Percentiles rank a stretch among this genome's conserved stretches.
Conservation (phyloP, 2,888 invertebrate species). For the Liposcelis brunnea region DNA sequence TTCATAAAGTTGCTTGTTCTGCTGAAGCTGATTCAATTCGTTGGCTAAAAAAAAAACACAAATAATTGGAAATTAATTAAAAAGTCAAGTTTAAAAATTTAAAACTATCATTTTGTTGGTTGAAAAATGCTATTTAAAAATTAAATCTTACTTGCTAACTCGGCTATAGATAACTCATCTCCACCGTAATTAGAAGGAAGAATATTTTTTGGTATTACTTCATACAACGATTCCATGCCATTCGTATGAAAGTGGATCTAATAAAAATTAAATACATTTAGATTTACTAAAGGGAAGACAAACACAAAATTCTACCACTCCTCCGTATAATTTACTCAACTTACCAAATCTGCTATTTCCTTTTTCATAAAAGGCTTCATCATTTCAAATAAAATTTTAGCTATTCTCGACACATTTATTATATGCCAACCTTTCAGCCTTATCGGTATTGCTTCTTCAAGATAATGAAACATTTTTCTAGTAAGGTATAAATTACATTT, state of each 20-base stretch:
- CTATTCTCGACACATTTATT: constrained; percentile 17
- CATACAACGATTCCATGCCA: constrained; percentile 15
- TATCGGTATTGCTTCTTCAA: constrained; percentile 19
- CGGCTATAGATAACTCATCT: constrained; percentile 15
- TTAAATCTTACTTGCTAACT: constrained; percentile 15
- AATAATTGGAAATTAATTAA: too few species aligned
- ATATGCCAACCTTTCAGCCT: constrained; percentile 16
- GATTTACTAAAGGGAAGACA: too few species aligned
- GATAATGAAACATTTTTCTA: background rate
- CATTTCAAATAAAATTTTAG: constrained; percentile 16
- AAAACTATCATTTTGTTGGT: too few species aligned
- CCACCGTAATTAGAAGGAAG: constrained; percentile 18
- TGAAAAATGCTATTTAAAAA: too few species aligned
- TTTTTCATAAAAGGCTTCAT: constrained; percentile 18
- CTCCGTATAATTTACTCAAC: too few species aligned
- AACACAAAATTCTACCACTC: too few species aligned
- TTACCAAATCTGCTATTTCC: constrained; percentile 17
- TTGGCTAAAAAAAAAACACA: too few species aligned
- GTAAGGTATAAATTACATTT: background rate
- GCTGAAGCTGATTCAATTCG: too few species aligned
- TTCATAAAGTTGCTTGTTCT: too few species aligned
- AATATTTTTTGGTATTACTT: constrained; percentile 15
- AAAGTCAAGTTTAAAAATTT: too few species aligned
- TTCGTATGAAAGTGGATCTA: constrained; percentile 17
- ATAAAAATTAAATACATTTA: constrained; percentile 10